These are phyloP conservation scores for Phainopepla nitens DNA, from an alignment of 2,113 vertebrate genomes.

Conservation along the genomic window DNA sequence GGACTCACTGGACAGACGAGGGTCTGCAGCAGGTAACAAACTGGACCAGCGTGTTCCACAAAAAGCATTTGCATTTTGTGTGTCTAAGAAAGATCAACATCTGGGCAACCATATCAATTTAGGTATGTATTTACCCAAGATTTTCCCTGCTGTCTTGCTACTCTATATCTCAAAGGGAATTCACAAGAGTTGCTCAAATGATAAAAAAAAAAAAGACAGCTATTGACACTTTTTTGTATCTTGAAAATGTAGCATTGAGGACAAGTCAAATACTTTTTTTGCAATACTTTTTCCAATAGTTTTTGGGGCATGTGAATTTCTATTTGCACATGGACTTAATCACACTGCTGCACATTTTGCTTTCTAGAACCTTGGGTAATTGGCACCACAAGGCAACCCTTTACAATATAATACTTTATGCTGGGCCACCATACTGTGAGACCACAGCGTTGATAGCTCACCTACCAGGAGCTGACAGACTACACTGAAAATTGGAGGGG, in stretches of 20 bases:
- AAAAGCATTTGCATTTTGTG: background rate
- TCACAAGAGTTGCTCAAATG: background rate
- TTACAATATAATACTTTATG: background rate
- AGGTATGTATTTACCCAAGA: background rate
- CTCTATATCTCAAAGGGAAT: background rate
- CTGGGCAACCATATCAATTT: background rate
- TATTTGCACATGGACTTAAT: background rate
- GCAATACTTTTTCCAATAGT: background rate
- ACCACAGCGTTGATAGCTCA: constrained; percentile 18
- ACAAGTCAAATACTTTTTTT: background rate
- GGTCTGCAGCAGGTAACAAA: background rate
- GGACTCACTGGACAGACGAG: background rate
- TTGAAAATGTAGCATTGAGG: background rate
- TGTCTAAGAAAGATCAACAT: background rate
- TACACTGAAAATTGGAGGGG: constrained; percentile 43
- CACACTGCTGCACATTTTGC: background rate
- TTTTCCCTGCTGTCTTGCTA: background rate
- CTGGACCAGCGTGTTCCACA: background rate
- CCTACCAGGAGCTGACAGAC: constrained; percentile 57
- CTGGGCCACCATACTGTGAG: constrained; percentile 26
- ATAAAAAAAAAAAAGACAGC: background rate
- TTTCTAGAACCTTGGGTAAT: background rate
- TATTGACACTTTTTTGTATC: background rate
- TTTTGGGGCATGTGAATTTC: background rate
- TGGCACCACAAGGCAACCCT: constrained; percentile 25